Conservation (phyloP, 2,113 vertebrate genomes). For the Cacatua alba region DNA sequence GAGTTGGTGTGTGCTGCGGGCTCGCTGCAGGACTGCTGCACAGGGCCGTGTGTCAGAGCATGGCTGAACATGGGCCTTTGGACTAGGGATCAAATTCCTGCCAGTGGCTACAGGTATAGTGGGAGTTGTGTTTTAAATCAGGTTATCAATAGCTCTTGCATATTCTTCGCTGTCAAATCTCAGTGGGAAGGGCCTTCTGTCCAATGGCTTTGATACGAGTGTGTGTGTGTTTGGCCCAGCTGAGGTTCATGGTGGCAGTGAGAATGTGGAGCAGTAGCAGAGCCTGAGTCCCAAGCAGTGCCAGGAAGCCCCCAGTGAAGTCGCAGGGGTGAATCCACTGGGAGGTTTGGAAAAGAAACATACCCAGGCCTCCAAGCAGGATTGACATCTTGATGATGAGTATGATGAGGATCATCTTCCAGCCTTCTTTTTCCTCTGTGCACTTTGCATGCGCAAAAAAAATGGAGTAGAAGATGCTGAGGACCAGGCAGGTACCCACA, state of each 20-base stretch:
- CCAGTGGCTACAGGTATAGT: not conserved
- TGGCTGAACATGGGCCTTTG: not conserved
- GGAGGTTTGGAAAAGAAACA: conserved; percentile 30
- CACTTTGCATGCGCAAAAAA: not conserved
- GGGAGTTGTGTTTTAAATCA: not conserved
- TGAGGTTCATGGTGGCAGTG: not conserved
- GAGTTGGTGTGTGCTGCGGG: not conserved
- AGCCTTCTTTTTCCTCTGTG: not conserved
- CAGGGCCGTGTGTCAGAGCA: not conserved
- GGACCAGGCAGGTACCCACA: conserved; percentile 60
- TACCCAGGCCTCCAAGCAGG: conserved; percentile 46
- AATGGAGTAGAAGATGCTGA: conserved; percentile 43
- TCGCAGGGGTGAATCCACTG: conserved; percentile 58
- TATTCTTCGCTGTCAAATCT: not conserved
- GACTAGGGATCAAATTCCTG: not conserved
- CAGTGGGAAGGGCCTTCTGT: not conserved
- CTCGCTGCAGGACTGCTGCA: not conserved
- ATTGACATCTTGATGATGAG: not conserved
- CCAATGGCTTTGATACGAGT: not conserved
- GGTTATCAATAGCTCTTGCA: not conserved
- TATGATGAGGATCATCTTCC: not conserved
- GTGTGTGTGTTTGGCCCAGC: not conserved
- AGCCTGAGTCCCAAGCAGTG: conserved; percentile 41
- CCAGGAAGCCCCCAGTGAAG: conserved; percentile 52
- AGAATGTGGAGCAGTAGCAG: conserved; percentile 63